Evolutionary conservation across 2,113 vertebrate genomes (phyloP), one percentile per base, ranked within the genome.

Genomic region (Ascaphus truei): DNA sequence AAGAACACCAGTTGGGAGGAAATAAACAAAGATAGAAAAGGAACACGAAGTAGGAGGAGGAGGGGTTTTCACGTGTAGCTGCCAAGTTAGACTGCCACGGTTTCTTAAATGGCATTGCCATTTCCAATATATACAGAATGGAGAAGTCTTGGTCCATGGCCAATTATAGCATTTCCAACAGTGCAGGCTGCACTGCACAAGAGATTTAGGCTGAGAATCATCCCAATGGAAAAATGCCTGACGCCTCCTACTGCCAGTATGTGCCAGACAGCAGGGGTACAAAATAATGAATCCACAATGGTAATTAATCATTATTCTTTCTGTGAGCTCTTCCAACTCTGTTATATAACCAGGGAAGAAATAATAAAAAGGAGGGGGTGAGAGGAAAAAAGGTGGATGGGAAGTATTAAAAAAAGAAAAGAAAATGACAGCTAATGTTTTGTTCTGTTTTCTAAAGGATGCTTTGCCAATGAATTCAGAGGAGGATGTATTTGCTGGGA

Each of bases 271-370:
- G 67, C 67, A 52, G 67, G 67, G 67, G 56, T 52, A 43, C 67
- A 52, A 71, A 71, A 71, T 71, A 71, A 71, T 52, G 45, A 71
- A 52, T 61, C 47, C 67, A 71, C 34, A 61, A 43, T 71, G 67
- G 67, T 52, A 71, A 71, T 71, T 61, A 71, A 61, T 71, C 67
- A 71, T 71, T 69, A 69, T 69, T 69, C 56, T 50, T 60, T 37
- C 20, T 69, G 45, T 22, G 33, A 69, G 56, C 43, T 31, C 34
- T 69, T 37, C 56, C 56, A 51, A 29, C 43, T 50, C 22, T 10
- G 31, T 59, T 36, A 68, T 23, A 37, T 51, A 69, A 59, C 55
- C 53, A 59, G 31, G 36, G 23, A 7, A 51, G 16, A 51, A 51
- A 26, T 23, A 33, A 48, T 16, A 9, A 48, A 27, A 51, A 30